Base-by-base conservation (phyloP, 2,113 vertebrate species). In the Anhinga anhinga region DNA sequence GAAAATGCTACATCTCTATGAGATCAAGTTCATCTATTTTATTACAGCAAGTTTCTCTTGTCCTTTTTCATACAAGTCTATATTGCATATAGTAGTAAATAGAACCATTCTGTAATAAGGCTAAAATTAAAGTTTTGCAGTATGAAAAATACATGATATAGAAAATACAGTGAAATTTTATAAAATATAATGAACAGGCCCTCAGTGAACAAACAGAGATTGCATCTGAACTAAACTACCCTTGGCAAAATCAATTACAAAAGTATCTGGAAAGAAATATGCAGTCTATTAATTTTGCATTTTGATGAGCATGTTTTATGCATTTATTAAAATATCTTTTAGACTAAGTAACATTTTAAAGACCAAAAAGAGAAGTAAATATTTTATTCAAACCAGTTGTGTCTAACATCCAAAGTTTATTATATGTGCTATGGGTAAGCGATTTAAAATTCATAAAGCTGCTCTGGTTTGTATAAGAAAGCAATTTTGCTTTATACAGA, bases 401-500 rank as follows among this genome's bases (percentile, higher is more conserved):
- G 26, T 82, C 86, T 94, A 87, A 95, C 53, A 95, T 95, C 30
- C 59, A 10, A 71, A 62, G 38, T 96, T 95, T 95, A 56, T 76
- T 77, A 32, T 87, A 82, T 78, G 47, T 76, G 61, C n/a, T 70
- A 66, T 49, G 67, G 47, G 34, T 93, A 94, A 66, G 40, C 70
- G 45, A 96, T 96, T 97, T 96, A 93, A 97, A 97, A 96, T 96
- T 96, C 90, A 95, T 72, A 93, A 96, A 69, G 52, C 82, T 96
- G 66, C 18, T 55, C 50, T 94, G 14, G 56, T 62, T 96, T 92
- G 40, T 56, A 74, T 93, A 79, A 95, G 36, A 90, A 94, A 96
- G 65, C 19, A 96, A 79, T 91, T 82, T 97, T 63, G 7, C 72
- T 55, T 92, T 79, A 32, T 32, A 72, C 38, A 74, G 72, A 42